Evolutionary conservation across 2,888 invertebrate genomes (phyloP), one percentile per base, ranked within the genome.

Genomic region (Ormyrus pomaceus): DNA sequence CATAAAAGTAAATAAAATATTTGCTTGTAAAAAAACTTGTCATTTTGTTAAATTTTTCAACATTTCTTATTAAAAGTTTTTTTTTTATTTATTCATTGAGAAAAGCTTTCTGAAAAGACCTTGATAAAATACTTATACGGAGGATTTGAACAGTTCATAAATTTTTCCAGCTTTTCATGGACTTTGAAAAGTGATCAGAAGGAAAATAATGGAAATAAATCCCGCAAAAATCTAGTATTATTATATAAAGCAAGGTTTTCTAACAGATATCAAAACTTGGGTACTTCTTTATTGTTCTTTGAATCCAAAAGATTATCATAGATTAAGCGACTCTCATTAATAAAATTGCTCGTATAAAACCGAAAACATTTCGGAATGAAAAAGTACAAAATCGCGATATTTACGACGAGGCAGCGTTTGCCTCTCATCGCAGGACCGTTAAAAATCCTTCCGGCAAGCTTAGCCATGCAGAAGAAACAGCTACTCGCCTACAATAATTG

Each of bases 61-160:
- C 34, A 34, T 34, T 34, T 34, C 2, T 34, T 34, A 34, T 34
- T 34, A 34, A 34, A 34, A 3, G 34, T 34, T 34, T 34, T 34
- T 61, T 59, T 69, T 56, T 74, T 51, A 64, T 73, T 46, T 59
- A 62, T 77, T 56, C 46, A 59, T 56, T 46, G 64, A 19, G 45
- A 64, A 62, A 66, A 58, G 5, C 48, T 19, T 72, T 68, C n/a
- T 46, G 62, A 68, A 68, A 68, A 71, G 70, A 66, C 71, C 53
- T 80, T 71, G 76, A 34, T 55, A 66, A 76, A 76, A 62, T 80
- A 62, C 71, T 56, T 55, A 53, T 34, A 34, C 2, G 34, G 55
- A 55, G 55, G 76, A 80, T 80, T 80, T 71, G 76, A 71, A 76
- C 71, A 71, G 66, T 80, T 68, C 76, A 80, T 76, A 80, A 76